These are phyloP conservation scores for Dicyrtomina minuta DNA, from an alignment of 2,888 invertebrate genomes.

Conservation along the genomic window DNA sequence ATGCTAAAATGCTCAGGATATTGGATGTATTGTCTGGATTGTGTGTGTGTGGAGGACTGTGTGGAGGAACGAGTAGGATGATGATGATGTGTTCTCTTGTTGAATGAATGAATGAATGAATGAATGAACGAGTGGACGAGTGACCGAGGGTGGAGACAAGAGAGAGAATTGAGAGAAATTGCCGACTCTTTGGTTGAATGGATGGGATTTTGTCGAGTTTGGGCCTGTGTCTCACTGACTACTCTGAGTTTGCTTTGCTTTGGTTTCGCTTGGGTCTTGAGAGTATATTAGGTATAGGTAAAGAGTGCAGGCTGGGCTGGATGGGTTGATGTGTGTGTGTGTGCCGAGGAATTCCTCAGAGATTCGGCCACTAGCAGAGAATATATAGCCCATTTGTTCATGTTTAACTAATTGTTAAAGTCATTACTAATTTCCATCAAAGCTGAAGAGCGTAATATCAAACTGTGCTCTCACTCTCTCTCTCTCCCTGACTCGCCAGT, in stretches of 20 bases:
- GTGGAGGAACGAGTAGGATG: neutral
- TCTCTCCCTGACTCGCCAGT: conserved; percentile 34
- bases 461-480: conserved; percentile 20
- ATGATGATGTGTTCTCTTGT: neutral
- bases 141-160: conserved; percentile 26
- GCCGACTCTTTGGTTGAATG: conserved; percentile 19
- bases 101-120: neutral
- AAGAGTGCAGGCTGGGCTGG: too few species aligned
- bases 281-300: too few species aligned
- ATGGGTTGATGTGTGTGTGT: neutral
- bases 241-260: too few species aligned
- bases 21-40: neutral
- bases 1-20: too few species aligned
- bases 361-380: conserved; percentile 39
- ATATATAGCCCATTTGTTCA: conserved; percentile 53
- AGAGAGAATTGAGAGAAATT: conserved; percentile 10
- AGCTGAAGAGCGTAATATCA: conserved; percentile 49
- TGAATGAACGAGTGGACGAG: conserved; percentile 22
- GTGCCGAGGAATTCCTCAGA: conserved; percentile 38
- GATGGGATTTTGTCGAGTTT: conserved; percentile 14
- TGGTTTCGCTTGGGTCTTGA: too few species aligned
- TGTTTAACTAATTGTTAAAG: conserved; percentile 54
- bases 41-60: neutral
- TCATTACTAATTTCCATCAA: conserved; percentile 54
- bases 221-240: neutral